These are phyloP conservation scores for Drosophila aldrichi DNA, from an alignment of 2,888 invertebrate genomes.

Conservation along the genomic window DNA sequence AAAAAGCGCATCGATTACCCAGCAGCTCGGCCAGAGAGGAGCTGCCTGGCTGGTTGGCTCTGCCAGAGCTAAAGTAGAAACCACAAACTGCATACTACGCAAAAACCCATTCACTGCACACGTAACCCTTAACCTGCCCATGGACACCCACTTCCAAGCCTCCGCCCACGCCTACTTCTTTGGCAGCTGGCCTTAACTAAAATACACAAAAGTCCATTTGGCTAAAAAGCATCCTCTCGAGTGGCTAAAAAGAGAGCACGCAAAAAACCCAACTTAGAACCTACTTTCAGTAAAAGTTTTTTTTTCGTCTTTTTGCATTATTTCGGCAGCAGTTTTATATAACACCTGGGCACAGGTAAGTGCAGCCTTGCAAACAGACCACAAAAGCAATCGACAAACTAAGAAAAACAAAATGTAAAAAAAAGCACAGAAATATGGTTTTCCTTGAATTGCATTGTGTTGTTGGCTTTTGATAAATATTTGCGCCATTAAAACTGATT, in stretches of 20 bases:
- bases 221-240: conserved; percentile 47
- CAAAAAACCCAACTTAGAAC: conserved; percentile 10
- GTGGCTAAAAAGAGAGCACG: conserved; percentile 29
- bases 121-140: conserved; percentile 13
- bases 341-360: conserved; percentile 26
- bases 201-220: conserved; percentile 54
- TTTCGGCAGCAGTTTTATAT: conserved; percentile 46
- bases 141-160: not conserved
- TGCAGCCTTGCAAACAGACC: conserved; percentile 45
- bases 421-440: conserved; percentile 13
- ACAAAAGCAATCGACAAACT: conserved; percentile 33
- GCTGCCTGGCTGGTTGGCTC: not conserved
- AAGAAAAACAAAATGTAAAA: not conserved
- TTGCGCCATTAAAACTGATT: conserved; percentile 41
- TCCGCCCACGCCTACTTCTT: not conserved
- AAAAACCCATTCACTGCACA: conserved; percentile 53
- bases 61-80: conserved; percentile 16
- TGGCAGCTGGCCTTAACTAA: conserved; percentile 31
- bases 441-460: conserved; percentile 37
- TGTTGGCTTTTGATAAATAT: conserved; percentile 36
- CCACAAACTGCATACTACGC: conserved; percentile 60
- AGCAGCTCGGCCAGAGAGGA: not conserved
- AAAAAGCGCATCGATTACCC: conserved; percentile 55
- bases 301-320: not conserved
- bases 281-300: conserved; percentile 14